Base-by-base conservation (phyloP, 2,888 invertebrate genomes). In the Diplolepis rosae region DNA sequence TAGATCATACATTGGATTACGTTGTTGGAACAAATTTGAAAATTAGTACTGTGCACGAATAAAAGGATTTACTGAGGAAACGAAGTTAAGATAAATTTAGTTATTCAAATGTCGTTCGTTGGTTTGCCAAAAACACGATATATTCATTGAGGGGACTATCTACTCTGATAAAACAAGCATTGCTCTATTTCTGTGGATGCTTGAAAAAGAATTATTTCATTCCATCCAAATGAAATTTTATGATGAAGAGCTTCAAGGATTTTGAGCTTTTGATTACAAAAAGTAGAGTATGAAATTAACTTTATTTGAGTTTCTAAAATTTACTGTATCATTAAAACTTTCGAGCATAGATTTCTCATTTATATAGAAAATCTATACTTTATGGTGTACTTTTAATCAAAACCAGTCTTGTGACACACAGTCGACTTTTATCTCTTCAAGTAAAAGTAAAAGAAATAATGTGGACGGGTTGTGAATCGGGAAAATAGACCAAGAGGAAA, bases 31-130 rank as follows among this genome's bases (percentile, higher is more conserved):
- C 39, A 61, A 61, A 61, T 61, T 61, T 27, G 39, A 61, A 61
- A 61, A 61, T 61, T 61, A 61, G 39, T 39, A 61, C 24, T 24
- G 24, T 35, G 24, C 24, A 24, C 35, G 39, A 61, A n/a, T 61
- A 61, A 61, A 61, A 39, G 39, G 61, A 24, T 39, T 61, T 39
- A 35, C 7, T 27, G 24, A 61, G 39, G 22, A 39, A 61, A 61
- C 9, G 61, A 61, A 61, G 61, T 61, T 61, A 61, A 39, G 61
- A 61, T n/a, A 61, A 61, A 61, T 61, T 61, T n/a, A 27, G 32
- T 61, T 61, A 61, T 61, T 61, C 39, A 61, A 61, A 39, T 61
- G 39, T 9, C 35, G n/a, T n/a, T 39, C 24, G 39, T 61, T n/a
- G 61, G 39, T 39, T 61, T 39, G n/a, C 24, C n/a, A 61, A 61